Evolutionary conservation across 1,140 invertebrate genomes (phyloP).

Genomic region (Tachypleus tridentatus): DNA sequence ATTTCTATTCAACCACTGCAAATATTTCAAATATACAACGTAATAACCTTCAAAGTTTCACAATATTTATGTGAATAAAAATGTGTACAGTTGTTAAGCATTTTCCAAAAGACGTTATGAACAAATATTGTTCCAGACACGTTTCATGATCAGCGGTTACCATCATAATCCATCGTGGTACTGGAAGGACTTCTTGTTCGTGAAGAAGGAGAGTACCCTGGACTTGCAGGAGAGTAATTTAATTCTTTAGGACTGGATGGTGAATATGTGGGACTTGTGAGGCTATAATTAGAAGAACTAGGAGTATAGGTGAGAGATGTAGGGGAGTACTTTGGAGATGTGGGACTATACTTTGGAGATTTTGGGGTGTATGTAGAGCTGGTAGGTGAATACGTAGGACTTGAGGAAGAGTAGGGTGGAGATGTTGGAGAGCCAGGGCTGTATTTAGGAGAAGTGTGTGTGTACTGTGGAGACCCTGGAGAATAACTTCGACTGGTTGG

Average conservation of each 20-base stretch:
- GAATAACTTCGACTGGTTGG: slow-evolving; percentile 37
- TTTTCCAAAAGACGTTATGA: no score
- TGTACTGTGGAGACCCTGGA: slow-evolving; percentile 29
- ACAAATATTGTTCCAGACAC: no score
- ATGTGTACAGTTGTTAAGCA: no score
- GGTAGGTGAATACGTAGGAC: slow-evolving; percentile 65
- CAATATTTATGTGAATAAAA: no score
- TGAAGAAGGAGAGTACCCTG: slow-evolving; percentile 39
- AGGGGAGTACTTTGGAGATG: slow-evolving; percentile 64
- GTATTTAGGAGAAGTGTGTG: slow-evolving; percentile 60
- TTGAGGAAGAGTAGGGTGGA: slow-evolving; percentile 58
- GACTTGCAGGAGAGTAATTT: no score
- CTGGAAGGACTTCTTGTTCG: slow-evolving; percentile 36
- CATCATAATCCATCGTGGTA: slow-evolving; percentile 25
- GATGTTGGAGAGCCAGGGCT: slow-evolving; percentile 73
- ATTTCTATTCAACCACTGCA: no score
- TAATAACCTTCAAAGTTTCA: no score
- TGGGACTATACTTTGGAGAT: slow-evolving; percentile 41
- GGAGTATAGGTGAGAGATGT: slow-evolving; percentile 45
- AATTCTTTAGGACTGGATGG: slow-evolving; percentile 64
- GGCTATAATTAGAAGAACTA: slow-evolving; percentile 31
- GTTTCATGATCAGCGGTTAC: background rate
- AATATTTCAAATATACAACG: no score
- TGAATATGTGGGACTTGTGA: slow-evolving; percentile 34
- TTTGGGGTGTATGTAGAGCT: slow-evolving; percentile 61